Percentiles rank a stretch among this genome's conserved stretches.
Evolutionary conservation across 2,113 vertebrate species (phyloP).

Genomic region (Parus major): DNA sequence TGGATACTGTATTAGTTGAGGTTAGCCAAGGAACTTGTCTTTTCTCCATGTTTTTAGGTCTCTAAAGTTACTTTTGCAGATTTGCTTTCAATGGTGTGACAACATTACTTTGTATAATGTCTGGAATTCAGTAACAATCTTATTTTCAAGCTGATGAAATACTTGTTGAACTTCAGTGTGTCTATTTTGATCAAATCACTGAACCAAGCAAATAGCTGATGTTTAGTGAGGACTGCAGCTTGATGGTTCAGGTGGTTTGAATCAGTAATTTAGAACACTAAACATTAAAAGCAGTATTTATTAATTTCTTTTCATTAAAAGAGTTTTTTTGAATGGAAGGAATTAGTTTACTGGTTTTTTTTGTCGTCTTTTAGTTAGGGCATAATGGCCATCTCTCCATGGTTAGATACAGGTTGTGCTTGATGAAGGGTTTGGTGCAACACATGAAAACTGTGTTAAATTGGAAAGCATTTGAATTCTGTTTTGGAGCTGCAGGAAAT

Average conservation of each 20-base stretch:
- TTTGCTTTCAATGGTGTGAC: background rate
- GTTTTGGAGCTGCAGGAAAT: background rate
- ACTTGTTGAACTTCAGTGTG: background rate
- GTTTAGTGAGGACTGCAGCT: background rate
- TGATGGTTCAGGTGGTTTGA: background rate
- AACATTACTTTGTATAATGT: background rate
- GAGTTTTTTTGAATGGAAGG: background rate
- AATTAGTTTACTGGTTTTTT: background rate
- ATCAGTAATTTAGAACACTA: background rate
- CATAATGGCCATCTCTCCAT: fast-evolving
- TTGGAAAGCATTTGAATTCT: background rate
- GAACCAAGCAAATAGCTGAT: background rate
- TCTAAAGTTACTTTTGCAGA: background rate
- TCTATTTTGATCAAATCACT: background rate
- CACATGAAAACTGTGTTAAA: background rate
- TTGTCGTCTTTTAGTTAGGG: background rate
- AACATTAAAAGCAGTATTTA: background rate
- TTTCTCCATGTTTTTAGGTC: background rate
- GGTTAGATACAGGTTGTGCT: background rate
- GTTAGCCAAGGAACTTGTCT: background rate
- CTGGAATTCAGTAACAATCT: background rate
- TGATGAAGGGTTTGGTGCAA: background rate
- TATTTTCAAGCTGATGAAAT: background rate
- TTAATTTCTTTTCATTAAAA: background rate
- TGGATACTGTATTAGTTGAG: background rate